Base-by-base conservation (phyloP, 2,797 vertebrate species). In the Octomys mimax region DNA sequence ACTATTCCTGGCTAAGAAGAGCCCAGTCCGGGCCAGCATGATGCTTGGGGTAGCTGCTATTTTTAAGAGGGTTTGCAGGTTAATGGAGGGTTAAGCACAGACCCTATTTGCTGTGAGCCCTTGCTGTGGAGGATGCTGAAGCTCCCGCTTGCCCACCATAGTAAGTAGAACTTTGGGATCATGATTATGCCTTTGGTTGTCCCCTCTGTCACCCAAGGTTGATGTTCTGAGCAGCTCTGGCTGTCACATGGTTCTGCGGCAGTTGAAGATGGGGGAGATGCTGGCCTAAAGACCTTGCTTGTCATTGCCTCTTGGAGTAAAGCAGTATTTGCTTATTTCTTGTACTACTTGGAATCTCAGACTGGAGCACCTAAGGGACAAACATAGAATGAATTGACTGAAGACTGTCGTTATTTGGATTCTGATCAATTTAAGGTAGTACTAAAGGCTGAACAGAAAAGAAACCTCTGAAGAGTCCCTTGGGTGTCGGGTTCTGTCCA, bases 1-100 rank as follows among this genome's bases (percentile, higher is more conserved):
- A 26, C 11, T 22, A 3, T 28, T 61, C 59, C 80, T 81, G 89
- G 66, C 79, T 92, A 81, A 6, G 96, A 68, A 96, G 83, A 92
- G 79, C 83, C 18, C 39, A 46, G 57, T 61, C 24, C 9, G 5
- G 82, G 19, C 18, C 39, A 26, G 11, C 52, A 3, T 4, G 62
- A 42, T 39, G 52, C 85, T 82, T 0, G 0, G 80, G 70, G 66
- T 79, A 81, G 75, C 84, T 28, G 80, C 71, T 39, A 31, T 70
- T 77, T 46, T 16, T 91, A 54, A 91, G 91, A 89, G 91, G 89
- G 5, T 87, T 81, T 79, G 49, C 49, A 92, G 96, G 96, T 95
- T 96, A 91, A 97, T 92, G 95, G 93, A 62, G 42, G 94, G 92
- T 81, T 92, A 91, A 80, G 52, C 31, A 19, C 86, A 87, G 86